These are phyloP conservation scores for Gopherus flavomarginatus DNA, from an alignment of 2,113 vertebrate species.

Conservation along the genomic window DNA sequence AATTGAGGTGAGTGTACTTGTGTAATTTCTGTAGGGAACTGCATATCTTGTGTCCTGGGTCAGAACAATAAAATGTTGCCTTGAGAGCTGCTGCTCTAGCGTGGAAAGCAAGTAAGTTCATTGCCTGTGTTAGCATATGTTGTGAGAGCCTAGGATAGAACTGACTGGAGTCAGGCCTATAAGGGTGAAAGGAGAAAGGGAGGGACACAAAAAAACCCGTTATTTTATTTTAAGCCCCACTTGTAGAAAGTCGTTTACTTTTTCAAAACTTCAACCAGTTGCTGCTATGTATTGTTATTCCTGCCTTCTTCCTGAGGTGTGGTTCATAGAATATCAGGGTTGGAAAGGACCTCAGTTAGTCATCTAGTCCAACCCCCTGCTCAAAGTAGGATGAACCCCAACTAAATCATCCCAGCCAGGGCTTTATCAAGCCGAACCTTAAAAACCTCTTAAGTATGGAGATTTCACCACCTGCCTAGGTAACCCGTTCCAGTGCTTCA, in stretches of 20 bases:
- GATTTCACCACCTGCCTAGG: no score
- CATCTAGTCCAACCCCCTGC: no score
- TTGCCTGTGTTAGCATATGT: fast-evolving
- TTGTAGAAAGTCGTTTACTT: not conserved
- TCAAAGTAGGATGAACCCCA: no score
- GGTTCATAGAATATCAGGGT: not conserved
- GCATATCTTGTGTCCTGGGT: fast-evolving
- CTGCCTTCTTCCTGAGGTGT: not conserved
- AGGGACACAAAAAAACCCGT: not conserved
- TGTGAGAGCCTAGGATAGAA: not conserved
- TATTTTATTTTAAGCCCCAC: not conserved
- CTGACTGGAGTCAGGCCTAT: not conserved
- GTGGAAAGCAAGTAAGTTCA: fast-evolving
- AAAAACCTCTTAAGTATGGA: no score
- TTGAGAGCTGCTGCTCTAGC: not conserved
- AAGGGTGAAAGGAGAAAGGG: not conserved
- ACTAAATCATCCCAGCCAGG: no score
- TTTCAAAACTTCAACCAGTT: not conserved
- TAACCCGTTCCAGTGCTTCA: no score
- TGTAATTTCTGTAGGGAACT: not conserved
- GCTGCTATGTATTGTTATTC: not conserved
- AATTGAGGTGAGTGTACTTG: not conserved
- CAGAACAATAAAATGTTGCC: not conserved
- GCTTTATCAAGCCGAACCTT: no score
- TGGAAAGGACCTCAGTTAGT: no score